These are phyloP conservation scores for Gallinago solitaria DNA, from an alignment of 2,797 vertebrate genomes.

Conservation along the genomic window DNA sequence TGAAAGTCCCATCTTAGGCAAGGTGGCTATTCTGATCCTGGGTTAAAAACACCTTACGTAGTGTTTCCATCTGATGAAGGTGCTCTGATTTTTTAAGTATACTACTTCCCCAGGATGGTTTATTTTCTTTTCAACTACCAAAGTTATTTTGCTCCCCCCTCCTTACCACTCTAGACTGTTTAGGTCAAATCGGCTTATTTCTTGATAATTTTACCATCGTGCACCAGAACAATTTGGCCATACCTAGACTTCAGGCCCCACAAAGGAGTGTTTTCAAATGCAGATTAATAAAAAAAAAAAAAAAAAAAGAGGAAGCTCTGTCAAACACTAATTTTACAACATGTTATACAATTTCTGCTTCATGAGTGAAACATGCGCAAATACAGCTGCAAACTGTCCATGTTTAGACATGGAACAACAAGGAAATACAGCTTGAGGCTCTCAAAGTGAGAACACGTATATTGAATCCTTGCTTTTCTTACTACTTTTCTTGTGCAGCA, in stretches of 20 bases:
- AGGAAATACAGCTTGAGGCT: background rate
- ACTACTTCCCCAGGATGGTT: fast-evolving
- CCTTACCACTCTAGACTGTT: background rate
- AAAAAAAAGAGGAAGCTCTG: background rate
- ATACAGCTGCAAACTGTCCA: background rate
- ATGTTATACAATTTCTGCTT: background rate
- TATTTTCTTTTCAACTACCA: background rate
- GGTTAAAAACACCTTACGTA: background rate
- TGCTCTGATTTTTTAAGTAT: background rate
- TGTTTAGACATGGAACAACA: background rate
- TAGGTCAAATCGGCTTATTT: background rate
- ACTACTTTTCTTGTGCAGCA: background rate
- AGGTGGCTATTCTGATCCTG: background rate
- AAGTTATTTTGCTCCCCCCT: background rate
- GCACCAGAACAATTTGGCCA: background rate
- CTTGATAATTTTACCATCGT: background rate
- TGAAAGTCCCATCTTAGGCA: background rate
- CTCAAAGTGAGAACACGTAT: background rate
- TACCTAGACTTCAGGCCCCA: background rate
- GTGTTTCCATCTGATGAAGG: background rate
- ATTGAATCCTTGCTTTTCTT: background rate
- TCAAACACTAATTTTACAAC: background rate
- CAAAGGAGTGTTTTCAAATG: background rate
- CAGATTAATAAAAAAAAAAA: background rate
- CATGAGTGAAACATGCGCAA: background rate